Conservation (phyloP, 2,113 vertebrate species). For the Vulpes ferrilata region DNA sequence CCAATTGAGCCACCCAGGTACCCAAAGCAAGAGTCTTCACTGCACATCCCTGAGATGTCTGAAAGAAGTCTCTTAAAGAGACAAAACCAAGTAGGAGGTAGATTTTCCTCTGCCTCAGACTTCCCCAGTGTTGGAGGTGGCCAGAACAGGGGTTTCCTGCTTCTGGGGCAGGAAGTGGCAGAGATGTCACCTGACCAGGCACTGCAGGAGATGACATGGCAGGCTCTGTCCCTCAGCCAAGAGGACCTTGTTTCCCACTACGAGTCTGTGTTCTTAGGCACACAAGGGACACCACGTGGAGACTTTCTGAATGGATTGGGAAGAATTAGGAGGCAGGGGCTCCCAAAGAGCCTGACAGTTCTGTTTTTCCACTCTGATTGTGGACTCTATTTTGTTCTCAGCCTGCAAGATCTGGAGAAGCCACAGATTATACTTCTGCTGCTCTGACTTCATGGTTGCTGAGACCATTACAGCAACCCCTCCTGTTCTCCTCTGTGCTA, state of each 20-base stretch:
- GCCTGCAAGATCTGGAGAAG: background rate
- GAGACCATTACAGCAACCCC: background rate
- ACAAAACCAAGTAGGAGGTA: background rate
- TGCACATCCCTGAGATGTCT: background rate
- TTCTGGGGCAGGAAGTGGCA: background rate
- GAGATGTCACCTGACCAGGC: background rate
- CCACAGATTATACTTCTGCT: too few relatives aligned
- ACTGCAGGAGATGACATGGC: background rate
- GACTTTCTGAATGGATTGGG: background rate
- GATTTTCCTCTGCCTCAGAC: background rate
- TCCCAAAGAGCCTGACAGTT: background rate
- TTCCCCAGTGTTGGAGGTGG: background rate
- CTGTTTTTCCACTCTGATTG: background rate
- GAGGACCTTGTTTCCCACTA: background rate
- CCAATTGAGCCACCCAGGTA: background rate
- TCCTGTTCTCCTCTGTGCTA: background rate
- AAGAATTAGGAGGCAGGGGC: background rate
- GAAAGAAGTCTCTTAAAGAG: background rate
- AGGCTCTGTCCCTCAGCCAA: background rate
- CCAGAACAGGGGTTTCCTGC: background rate
- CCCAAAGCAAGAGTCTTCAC: background rate
- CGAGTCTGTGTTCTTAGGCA: background rate
- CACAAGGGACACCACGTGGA: background rate
- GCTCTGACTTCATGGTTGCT: background rate
- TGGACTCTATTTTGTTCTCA: background rate